Evolutionary conservation across 2,797 vertebrate species (phyloP).

Genomic region (Philypnodon macrostomus): DNA sequence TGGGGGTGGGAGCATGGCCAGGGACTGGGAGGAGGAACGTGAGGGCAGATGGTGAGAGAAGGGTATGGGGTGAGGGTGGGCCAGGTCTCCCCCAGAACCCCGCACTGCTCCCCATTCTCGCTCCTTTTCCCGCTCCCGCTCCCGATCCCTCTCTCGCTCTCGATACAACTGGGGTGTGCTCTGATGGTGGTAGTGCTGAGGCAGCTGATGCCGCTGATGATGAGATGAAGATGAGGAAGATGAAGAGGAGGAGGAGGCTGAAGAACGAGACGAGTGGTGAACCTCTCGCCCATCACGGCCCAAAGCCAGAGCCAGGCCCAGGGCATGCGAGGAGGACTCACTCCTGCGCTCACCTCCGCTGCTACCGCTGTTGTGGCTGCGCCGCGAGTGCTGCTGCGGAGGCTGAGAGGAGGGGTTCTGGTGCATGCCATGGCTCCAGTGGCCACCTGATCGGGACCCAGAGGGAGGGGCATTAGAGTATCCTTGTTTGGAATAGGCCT

Average conservation of each 20-base stretch:
- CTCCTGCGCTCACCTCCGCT: conserved; percentile 61
- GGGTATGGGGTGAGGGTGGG: conserved; percentile 76
- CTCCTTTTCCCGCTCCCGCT: conserved; percentile 77
- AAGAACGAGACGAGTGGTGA: conserved; percentile 76
- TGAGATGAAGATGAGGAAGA: conserved; percentile 76
- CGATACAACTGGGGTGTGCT: conserved; percentile 82
- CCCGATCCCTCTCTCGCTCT: conserved; percentile 74
- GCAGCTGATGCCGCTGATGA: conserved; percentile 72
- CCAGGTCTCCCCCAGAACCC: conserved; percentile 69
- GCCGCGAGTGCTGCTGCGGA: conserved; percentile 80
- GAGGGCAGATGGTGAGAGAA: conserved; percentile 82
- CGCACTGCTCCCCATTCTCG: conserved; percentile 72
- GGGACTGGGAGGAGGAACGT: conserved; percentile 80
- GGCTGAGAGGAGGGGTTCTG: conserved; percentile 76
- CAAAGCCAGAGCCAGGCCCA: conserved; percentile 59
- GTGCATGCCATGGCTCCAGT: conserved; percentile 86
- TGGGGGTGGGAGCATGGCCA: conserved; percentile 78
- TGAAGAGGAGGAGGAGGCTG: conserved; percentile 74
- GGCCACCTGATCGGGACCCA: conserved; percentile 80
- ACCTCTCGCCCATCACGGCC: conserved; percentile 57
- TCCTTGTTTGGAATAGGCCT: conserved; percentile 86
- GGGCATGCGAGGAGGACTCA: conserved; percentile 67
- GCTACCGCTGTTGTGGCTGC: conserved; percentile 71
- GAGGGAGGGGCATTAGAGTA: conserved; percentile 79
- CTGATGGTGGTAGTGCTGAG: conserved; percentile 80